Evolutionary conservation across 2,113 vertebrate species (phyloP), one percentile per base, ranked within the genome.

Genomic region (Helogale parvula): DNA sequence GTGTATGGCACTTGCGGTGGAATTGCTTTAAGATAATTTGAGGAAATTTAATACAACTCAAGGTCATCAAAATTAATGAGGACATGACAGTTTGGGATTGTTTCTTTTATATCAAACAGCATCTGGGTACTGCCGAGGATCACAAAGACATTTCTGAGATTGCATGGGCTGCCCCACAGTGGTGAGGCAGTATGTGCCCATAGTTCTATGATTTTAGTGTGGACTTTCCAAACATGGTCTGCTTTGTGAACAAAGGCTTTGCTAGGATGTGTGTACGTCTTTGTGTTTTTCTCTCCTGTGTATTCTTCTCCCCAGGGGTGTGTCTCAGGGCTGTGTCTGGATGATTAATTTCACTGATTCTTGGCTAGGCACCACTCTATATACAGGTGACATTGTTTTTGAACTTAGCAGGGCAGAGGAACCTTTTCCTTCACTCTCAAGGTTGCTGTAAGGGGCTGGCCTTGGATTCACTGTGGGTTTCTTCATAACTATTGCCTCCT

Each of bases 21-120:
- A 90, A 72, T 80, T 96, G 38, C 50, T 88, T 86, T 90, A 23
- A 90, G 45, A 76, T 85, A 29, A 88, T 92, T 97, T 92, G 91
- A 71, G 80, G 47, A 95, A 90, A 84, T 93, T 63, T 54, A 90
- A 69, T 94, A 81, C 13, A 77, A 82, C 16, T 90, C 14, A 94
- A 19, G 10, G 80, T 94, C 52, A 92, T 45, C 45, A 77, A 68
- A 77, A 38, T 69, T 86, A 74, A 60, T 77, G 17, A 94, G 66
- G 35, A 77, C 83, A 47, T 96, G 50, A 33, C 45, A 35, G 50
- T 90, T 76, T 82, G 69, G 41, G 84, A 96, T 85, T 3, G 41
- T 81, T 85, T 93, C 1, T 86, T 79, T 80, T 71, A 13, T 90
- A 57, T 92, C 38, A 88, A 77, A 92, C 16, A 72, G 35, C 29